Evolutionary conservation across 2,888 invertebrate genomes (phyloP).

Genomic region (Eupithecia abbreviata): DNA sequence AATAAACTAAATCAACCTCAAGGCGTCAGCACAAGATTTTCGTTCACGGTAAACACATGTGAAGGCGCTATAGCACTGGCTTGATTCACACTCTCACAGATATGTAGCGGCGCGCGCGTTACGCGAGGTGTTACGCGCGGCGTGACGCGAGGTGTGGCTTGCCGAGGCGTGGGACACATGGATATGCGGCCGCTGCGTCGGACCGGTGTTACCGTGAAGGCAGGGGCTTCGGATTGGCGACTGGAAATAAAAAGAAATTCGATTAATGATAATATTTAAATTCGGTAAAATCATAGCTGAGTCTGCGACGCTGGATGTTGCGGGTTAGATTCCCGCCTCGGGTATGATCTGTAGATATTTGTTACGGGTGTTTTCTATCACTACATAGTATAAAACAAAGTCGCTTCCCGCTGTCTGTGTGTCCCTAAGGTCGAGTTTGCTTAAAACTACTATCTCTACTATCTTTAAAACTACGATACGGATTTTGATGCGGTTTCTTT

Average conservation of each 20-base stretch:
- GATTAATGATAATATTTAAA: not conserved
- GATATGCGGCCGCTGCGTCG: constrained; percentile 72
- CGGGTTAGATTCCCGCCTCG: not conserved
- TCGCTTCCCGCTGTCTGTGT: too few species aligned
- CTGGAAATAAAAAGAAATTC: constrained; percentile 44
- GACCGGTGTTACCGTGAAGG: constrained; percentile 77
- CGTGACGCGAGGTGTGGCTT: constrained; percentile 49
- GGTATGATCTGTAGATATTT: not conserved
- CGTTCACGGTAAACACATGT: constrained; percentile 57
- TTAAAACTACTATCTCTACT: too few species aligned
- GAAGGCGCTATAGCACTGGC: constrained; percentile 45
- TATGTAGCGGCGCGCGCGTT: constrained; percentile 39
- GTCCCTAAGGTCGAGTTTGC: too few species aligned
- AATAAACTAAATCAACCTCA: constrained; percentile 30
- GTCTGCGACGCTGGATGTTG: not conserved
- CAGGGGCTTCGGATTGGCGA: constrained; percentile 52
- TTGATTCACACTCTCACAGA: constrained; percentile 24
- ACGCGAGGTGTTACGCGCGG: constrained; percentile 32
- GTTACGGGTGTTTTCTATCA: too few species aligned
- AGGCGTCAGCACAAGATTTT: constrained; percentile 54
- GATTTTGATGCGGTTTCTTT: too few species aligned
- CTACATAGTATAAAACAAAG: too few species aligned
- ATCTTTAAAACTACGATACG: too few species aligned
- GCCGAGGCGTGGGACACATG: constrained; percentile 37
- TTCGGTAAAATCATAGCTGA: not conserved